These are phyloP conservation scores for Chanos chanos DNA, from an alignment of 2,797 vertebrate species.

Conservation along the genomic window DNA sequence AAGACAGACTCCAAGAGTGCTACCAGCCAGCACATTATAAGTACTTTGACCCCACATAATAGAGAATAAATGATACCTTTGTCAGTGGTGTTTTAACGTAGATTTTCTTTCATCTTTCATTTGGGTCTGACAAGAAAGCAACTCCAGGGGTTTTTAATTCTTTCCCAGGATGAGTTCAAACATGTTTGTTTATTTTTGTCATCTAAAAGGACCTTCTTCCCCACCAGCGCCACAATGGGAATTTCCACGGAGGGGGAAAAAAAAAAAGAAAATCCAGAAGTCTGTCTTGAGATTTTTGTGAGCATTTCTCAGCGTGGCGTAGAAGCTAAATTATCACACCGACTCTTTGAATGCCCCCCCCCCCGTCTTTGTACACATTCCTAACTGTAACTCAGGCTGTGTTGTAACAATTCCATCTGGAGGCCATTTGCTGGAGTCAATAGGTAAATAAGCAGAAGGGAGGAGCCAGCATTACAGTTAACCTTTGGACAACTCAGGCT, in stretches of 20 bases:
- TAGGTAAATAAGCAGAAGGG: constrained; percentile 23
- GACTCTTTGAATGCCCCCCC: constrained; percentile 37
- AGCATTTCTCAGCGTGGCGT: constrained; percentile 37
- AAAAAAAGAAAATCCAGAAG: constrained; percentile 16
- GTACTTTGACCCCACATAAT: constrained; percentile 56
- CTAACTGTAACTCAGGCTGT: constrained; percentile 26
- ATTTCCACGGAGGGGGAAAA: constrained; percentile 65
- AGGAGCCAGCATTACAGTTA: neutral
- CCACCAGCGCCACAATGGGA: constrained; percentile 54
- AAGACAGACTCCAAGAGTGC: constrained; percentile 36
- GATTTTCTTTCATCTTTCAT: constrained; percentile 67
- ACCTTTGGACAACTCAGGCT: neutral
- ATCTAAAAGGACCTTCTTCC: constrained; percentile 57
- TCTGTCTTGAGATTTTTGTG: constrained; percentile 23
- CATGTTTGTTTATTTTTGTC: constrained; percentile 76
- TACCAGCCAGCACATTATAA: constrained; percentile 58
- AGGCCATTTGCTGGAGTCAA: constrained; percentile 32
- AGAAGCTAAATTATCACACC: constrained; percentile 47
- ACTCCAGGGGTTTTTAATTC: constrained; percentile 56
- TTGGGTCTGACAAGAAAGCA: constrained; percentile 61
- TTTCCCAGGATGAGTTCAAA: constrained; percentile 58
- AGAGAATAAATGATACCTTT: constrained; percentile 65
- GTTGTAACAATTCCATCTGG: constrained; percentile 59
- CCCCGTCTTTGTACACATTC: constrained; percentile 45
- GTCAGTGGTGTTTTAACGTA: constrained; percentile 58